Percentiles rank a stretch among this genome's conserved stretches.
phyloP scores from a whole-genome alignment of 2,888 invertebrate species.

The Standfussiana lucernea region DNA sequence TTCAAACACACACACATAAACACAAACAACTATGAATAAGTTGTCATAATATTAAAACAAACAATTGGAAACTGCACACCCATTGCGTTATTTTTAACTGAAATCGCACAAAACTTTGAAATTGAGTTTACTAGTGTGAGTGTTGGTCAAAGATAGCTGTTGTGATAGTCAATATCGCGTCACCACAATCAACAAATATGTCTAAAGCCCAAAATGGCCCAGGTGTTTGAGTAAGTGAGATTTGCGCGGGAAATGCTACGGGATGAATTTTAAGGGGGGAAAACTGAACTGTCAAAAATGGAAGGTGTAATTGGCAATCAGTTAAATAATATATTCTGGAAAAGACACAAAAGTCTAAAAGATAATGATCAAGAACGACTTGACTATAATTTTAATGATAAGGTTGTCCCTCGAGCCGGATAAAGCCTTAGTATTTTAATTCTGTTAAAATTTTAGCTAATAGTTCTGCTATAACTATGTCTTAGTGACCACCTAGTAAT shows the following conservation, averaged over 20 bases:
- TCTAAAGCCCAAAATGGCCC: neutral
- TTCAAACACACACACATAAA: neutral
- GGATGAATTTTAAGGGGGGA: neutral
- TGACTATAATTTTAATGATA: neutral
- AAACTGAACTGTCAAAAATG: neutral
- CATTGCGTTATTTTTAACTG: neutral
- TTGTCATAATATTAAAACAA: conserved; percentile 12
- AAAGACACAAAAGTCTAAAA: neutral
- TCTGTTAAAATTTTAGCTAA: conserved; percentile 1
- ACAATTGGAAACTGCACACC: neutral
- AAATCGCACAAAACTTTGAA: neutral
- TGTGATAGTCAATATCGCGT: conserved; percentile 23
- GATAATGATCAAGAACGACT: too few relatives aligned
- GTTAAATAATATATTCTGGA: neutral
- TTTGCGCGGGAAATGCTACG: neutral
- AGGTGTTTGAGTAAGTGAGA: conserved; percentile 3
- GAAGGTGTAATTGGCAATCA: neutral
- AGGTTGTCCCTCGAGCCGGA: conserved; percentile 1
- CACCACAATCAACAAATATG: conserved; percentile 8
- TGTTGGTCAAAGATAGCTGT: conserved; percentile 25
- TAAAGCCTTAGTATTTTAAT: neutral
- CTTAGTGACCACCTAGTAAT: conserved; percentile 13
- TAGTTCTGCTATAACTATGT: neutral
- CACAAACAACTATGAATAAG: neutral
- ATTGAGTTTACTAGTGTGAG: neutral